Evolutionary conservation across 2,797 vertebrate genomes (phyloP).

Genomic region (Enteromius viviparus): DNA sequence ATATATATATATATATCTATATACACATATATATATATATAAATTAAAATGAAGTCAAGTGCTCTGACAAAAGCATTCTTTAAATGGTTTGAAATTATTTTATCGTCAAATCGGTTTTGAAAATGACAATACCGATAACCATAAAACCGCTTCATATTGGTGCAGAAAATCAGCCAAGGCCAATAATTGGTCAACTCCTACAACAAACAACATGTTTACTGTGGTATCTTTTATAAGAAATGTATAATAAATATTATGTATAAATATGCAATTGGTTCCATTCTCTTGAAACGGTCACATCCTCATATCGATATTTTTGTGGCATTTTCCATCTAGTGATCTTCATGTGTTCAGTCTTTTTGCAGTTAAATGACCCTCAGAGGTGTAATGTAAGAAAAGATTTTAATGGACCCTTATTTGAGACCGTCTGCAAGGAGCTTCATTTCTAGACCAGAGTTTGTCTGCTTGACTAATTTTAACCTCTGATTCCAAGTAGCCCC

Average conservation of each 20-base stretch:
- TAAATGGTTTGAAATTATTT: background rate
- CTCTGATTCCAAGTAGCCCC: constrained; percentile 10
- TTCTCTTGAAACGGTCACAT: background rate
- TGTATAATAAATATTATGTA: background rate
- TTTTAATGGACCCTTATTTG: constrained; percentile 24
- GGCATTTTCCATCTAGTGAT: background rate
- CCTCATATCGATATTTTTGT: background rate
- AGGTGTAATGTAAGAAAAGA: constrained; percentile 40
- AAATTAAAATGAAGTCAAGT: background rate
- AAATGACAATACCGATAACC: background rate
- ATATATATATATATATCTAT: too few species aligned
- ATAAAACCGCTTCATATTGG: background rate
- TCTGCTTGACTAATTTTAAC: constrained; percentile 41
- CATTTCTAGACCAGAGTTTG: constrained; percentile 28
- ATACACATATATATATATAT: too few species aligned
- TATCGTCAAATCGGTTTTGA: background rate
- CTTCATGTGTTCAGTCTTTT: constrained; percentile 8
- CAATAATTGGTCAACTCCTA: background rate
- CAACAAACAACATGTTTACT: background rate
- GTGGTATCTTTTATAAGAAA: background rate
- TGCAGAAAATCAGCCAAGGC: background rate
- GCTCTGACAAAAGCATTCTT: background rate
- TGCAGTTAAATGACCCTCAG: constrained; percentile 18
- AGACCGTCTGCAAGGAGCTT: background rate
- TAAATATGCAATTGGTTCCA: background rate